Evolutionary conservation across 2,797 vertebrate genomes (phyloP).

Genomic region (Takifugu rubripes): DNA sequence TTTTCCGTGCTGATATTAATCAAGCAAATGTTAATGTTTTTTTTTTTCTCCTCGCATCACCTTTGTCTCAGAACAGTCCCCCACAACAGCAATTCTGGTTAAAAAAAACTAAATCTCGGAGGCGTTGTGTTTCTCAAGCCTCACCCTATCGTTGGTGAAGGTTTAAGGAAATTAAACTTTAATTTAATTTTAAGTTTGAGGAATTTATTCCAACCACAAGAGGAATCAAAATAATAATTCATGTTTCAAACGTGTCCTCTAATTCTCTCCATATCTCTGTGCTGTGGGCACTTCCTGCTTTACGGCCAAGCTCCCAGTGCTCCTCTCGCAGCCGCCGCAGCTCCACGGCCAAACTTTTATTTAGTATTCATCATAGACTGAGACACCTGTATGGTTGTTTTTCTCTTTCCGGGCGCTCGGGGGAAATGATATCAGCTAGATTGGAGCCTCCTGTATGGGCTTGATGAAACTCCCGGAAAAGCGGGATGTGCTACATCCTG

Average conservation of each 20-base stretch:
- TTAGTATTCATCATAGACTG: conserved; percentile 62
- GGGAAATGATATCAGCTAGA: conserved; percentile 63
- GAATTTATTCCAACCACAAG: conserved; percentile 33
- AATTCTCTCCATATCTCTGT: conserved; percentile 29
- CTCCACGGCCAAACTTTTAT: conserved; percentile 53
- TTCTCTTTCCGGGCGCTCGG: conserved; percentile 44
- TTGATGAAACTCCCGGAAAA: conserved; percentile 61
- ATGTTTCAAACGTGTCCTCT: conserved; percentile 13
- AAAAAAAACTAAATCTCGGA: conserved; percentile 6
- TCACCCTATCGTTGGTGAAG: conserved; percentile 2
- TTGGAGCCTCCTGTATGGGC: conserved; percentile 40
- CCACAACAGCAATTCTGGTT: not conserved
- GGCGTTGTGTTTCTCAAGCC: not conserved
- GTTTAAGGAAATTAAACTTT: no score
- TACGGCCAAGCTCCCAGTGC: conserved; percentile 8
- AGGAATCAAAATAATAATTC: no score
- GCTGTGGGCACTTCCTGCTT: conserved; percentile 7
- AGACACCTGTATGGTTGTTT: conserved; percentile 61
- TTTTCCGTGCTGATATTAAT: conserved; percentile 11
- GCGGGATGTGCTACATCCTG: conserved; percentile 52
- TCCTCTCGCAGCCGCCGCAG: conserved; percentile 37
- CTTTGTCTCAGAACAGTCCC: not conserved
- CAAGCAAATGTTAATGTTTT: conserved; percentile 2
- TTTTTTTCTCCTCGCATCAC: conserved; percentile 1
- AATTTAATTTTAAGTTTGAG: not conserved